Base-by-base conservation (phyloP, 2,888 invertebrate genomes). In the Dromius quadrimaculatus region DNA sequence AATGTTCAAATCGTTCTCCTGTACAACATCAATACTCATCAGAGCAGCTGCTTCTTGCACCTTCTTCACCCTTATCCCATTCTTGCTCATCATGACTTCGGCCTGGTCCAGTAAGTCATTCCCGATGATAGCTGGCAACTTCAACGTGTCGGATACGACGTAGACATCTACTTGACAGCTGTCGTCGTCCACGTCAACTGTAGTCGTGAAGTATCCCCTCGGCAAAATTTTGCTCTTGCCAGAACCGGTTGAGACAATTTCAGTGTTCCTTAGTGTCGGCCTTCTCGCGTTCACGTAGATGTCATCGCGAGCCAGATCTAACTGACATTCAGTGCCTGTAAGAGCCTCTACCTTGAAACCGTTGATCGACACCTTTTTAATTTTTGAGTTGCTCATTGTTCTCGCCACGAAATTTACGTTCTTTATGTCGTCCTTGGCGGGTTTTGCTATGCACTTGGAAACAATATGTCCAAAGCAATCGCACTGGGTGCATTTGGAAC, bases 1-100 rank as follows among this genome's bases (percentile, higher is more conserved):
- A 32, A 62, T n/a, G n/a, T 68, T 41, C 19, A 41, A 6, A 36
- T 71, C 65, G 8, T 50, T 41, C n/a, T 70, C 43, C n/a, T 6
- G 11, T 23, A 47, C n/a, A 13, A 47, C 38, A 20, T 61, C 59
- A 20, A 54, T 41, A 2, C 36, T 59, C 32, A 59, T 59, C n/a
- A 59, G 61, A 19, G 13, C 32, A 3, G 61, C 61, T 2, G 13
- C 36, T 34, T 32, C 36, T 1, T 23, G 8, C n/a, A 32, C 19
- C 41, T 61, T 61, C 11, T 3, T 61, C 11, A 61, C 36, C 20
- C 11, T 17, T 8, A 61, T 23, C 13, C 41, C 61, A 3, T 8
- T 38, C 19, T 20, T 36, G 36, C 19, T 32, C 23, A 59, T 34
- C 59, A 32, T 9, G 19, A 59, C 11, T 32, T 59, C 32, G 36